Evolutionary conservation across 2,113 vertebrate genomes (phyloP), one percentile per base, ranked within the genome.

Genomic region (Muntiacus reevesi): DNA sequence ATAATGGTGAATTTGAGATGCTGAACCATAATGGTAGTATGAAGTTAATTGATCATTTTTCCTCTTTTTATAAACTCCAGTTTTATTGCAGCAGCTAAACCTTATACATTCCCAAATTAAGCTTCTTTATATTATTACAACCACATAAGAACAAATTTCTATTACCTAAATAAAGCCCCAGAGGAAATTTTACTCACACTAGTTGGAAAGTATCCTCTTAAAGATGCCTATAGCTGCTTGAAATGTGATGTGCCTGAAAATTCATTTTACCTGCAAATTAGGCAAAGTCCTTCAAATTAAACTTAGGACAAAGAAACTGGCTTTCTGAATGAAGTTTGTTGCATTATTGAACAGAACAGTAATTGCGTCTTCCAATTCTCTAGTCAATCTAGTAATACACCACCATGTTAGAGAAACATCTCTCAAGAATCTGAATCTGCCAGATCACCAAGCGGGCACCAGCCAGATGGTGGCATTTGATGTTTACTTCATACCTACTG

Each of bases 1-100:
- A 91, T 60, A 45, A 83, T 40, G 91, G 91, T 94, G 96, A 83
- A 93, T 91, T n/a, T 91, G 91, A 93, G 97, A 96, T 97, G 96
- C 78, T 97, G 45, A 45, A 81, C 92, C 91, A 94, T 95, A 98
- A 96, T 88, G 92, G 57, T 19, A 84, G 81, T 25, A 92, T 47
- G 54, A 96, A 97, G 83, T 19, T 71, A 98, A 96, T 0, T 45
- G 74, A 89, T 95, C 55, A 47, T 82, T 92, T 96, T 95, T 7
- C 82, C 74, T 96, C 36, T 97, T 45, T 89, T 91, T 60, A 86
- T 95, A 50, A 95, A 93, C 78, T 94, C 74, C 27, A 87, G 85
- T 78, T n/a, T 79, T 95, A 90, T 71, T 85, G 28, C 85, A 90
- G 40, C 59, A 83, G 45, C 52, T 81, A 87, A 87, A 47, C 14